A percentile compares a stretch with the other conserved stretches of the same genome.
Evolutionary conservation across 1,140 invertebrate species (phyloP).

Genomic region (Thalassaphorura encarpata): DNA sequence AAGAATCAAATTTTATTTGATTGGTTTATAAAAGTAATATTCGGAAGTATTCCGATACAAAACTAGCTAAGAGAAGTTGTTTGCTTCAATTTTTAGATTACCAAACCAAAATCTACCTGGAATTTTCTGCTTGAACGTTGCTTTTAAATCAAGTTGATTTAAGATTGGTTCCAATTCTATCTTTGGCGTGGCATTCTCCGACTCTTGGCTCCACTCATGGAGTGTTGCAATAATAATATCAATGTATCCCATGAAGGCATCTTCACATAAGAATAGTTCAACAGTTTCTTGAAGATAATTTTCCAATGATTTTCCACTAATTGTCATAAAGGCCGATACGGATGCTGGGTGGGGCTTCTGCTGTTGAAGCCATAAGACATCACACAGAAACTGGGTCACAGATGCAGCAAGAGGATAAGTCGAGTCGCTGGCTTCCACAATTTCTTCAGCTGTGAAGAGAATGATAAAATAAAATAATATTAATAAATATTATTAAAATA

Average conservation of each 20-base stretch:
- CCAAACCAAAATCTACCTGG: slow-evolving; percentile 13
- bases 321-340: slow-evolving; percentile 22
- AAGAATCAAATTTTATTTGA: no score
- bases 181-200: background rate
- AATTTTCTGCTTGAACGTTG: slow-evolving; percentile 19
- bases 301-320: slow-evolving; percentile 31
- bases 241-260: slow-evolving; percentile 18
- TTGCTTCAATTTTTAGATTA: no score
- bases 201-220: slow-evolving; percentile 9
- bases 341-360: slow-evolving; percentile 25
- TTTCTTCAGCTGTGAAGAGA: no score
- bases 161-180: slow-evolving; percentile 10
- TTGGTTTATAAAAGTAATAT: no score
- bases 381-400: slow-evolving; percentile 24
- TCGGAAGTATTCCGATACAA: no score
- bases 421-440: background rate
- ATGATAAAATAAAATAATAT: no score
- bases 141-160: slow-evolving; percentile 20
- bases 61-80: no score
- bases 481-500: no score
- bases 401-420: slow-evolving; percentile 22
- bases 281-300: slow-evolving; percentile 25
- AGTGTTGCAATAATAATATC: slow-evolving; percentile 12
- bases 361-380: slow-evolving; percentile 28
- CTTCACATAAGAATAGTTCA: slow-evolving; percentile 24